These are phyloP conservation scores for Rafetus swinhoei DNA, from an alignment of 2,113 vertebrate genomes.

Conservation along the genomic window DNA sequence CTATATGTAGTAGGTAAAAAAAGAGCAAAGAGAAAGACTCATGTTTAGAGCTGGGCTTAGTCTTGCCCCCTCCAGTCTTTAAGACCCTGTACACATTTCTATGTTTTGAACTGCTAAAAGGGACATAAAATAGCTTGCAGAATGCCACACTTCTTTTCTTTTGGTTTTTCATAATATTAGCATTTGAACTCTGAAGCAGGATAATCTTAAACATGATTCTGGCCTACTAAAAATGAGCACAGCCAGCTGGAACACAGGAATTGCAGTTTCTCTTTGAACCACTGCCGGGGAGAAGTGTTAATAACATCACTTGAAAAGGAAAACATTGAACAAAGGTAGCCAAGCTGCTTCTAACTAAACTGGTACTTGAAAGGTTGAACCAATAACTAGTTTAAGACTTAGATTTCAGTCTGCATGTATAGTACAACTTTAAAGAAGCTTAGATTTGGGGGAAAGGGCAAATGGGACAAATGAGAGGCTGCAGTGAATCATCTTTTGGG, in stretches of 20 bases:
- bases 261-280: neutral
- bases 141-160: neutral
- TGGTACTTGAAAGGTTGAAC: neutral
- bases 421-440: neutral
- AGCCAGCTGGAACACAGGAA: neutral
- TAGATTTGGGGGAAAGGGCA: neutral
- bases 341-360: neutral
- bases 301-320: neutral
- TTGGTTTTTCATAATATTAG: neutral
- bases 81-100: neutral
- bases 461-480: neutral
- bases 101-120: neutral
- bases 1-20: neutral
- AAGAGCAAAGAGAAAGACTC: neutral
- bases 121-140: neutral
- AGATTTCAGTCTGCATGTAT: neutral
- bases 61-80: neutral
- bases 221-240: neutral
- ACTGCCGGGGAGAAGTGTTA: neutral
- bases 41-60: neutral
- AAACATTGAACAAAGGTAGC: neutral
- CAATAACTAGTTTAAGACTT: neutral
- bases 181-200: neutral
- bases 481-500: neutral
- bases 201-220: neutral